Evolutionary conservation across 1,140 invertebrate species (phyloP), one percentile per base, ranked within the genome.

Genomic region (Gonioctena quinquepunctata): DNA sequence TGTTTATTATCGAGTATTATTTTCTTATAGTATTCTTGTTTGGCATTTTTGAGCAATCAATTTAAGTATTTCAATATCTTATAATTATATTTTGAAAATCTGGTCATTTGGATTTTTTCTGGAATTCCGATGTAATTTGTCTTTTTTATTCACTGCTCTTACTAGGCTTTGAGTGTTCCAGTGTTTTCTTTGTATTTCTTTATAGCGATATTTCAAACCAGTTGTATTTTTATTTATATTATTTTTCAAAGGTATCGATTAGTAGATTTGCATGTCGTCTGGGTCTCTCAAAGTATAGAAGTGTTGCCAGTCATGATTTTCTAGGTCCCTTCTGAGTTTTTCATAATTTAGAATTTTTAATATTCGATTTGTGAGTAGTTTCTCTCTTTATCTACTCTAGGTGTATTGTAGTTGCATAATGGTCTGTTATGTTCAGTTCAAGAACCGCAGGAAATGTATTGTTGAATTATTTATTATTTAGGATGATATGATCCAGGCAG

Each of bases 311-410:
- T 50, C n/a, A n/a, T 50, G n/a, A 50, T 50, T 50, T 19, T 5
- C n/a, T 50, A 50, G 49, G n/a, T 50, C n/a, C n/a, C n/a, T 50
- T 50, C 49, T 50, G n/a, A 50, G n/a, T 8, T 54, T 54, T 54
- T 54, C 50, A 22, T 54, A 54, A 1, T 54, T 54, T 3, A 50
- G 3, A 19, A 54, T 54, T 54, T 54, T 54, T 54, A 2, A 13
- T 54, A 54, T 16, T 4, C 21, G 16, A 11, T 8, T 11, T 54
- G 16, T 16, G 18, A 7, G 18, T 54, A 16, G 18, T 54, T 54
- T 54, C 0, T 2, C 7, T 54, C 7, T 13, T 54, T 19, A 2
- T 22, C 0, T n/a, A 6, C 18, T 54, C 50, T 4, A 54, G 4
- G 16, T 54, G 13, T 13, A 54, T 5, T 54, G 18, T 54, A 19